Percentiles rank a stretch among this genome's conserved stretches.
Evolutionary conservation across 2,888 invertebrate genomes (phyloP).

Genomic region (Hirtodrosophila trivittata): DNA sequence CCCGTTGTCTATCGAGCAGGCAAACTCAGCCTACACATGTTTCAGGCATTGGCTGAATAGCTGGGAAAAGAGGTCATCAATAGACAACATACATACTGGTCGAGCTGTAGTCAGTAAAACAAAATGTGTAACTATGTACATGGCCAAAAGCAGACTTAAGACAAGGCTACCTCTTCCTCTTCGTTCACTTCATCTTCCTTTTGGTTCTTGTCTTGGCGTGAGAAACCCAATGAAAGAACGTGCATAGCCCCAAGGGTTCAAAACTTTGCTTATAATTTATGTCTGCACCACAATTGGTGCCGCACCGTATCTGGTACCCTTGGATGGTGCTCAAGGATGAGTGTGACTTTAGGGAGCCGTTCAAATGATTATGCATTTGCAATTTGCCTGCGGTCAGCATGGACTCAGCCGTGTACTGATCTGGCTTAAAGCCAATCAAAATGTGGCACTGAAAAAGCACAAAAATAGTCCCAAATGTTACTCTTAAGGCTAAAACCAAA

Average conservation of each 20-base stretch:
- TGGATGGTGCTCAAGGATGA: conserved; percentile 64
- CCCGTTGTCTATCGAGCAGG: conserved; percentile 6
- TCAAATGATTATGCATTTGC: conserved; percentile 58
- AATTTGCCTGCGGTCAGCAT: conserved; percentile 44
- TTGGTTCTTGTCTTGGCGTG: conserved; percentile 49
- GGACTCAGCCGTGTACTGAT: conserved; percentile 8
- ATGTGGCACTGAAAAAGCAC: conserved; percentile 6
- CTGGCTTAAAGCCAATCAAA: conserved; percentile 24
- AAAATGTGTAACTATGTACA: conserved; percentile 49
- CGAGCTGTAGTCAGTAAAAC: conserved; percentile 24
- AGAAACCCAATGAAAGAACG: conserved; percentile 71
- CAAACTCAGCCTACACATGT: conserved; percentile 43
- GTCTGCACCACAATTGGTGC: conserved; percentile 42
- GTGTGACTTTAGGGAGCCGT: conserved; percentile 60
- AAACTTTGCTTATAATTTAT: conserved; percentile 71
- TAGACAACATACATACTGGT: conserved; percentile 54
- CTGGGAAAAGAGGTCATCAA: conserved; percentile 68
- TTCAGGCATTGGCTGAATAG: conserved; percentile 20
- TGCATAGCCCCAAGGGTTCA: conserved; percentile 70
- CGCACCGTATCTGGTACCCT: conserved; percentile 28
- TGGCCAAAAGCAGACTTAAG: conserved; percentile 44
- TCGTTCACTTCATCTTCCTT: not conserved
- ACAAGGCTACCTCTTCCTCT: conserved; percentile 24
- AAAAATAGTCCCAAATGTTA: not conserved
- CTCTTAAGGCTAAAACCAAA: not conserved